Evolutionary conservation across 2,113 vertebrate species (phyloP).

Genomic region (Gavialis gangeticus): DNA sequence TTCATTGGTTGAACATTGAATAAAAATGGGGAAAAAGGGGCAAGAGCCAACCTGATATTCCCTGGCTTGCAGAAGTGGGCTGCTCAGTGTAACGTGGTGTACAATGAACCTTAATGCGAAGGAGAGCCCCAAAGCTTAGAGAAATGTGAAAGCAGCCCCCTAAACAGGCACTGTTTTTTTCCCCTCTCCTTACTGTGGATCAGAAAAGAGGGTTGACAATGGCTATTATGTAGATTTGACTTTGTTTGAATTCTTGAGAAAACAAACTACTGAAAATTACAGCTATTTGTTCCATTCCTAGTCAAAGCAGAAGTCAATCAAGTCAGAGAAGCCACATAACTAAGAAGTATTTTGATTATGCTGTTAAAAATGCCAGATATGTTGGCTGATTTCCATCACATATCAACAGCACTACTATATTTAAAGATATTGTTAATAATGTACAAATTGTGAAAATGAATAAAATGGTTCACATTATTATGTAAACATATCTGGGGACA

Average conservation of each 20-base stretch:
- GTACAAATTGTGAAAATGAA: accelerated
- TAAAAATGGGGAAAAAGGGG: not conserved
- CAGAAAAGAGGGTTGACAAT: not conserved
- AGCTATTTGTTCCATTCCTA: not conserved
- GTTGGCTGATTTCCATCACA: not conserved
- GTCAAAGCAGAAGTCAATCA: not conserved
- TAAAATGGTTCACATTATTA: not conserved
- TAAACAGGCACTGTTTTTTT: not conserved
- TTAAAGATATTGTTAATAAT: not conserved
- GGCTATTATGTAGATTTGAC: not conserved
- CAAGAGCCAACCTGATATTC: not conserved
- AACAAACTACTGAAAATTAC: not conserved
- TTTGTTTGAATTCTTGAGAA: not conserved
- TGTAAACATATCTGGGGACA: conserved; percentile 18
- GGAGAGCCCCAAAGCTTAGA: accelerated
- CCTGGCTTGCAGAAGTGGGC: not conserved
- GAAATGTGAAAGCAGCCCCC: not conserved
- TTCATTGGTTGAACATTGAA: not conserved
- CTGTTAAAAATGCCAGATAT: not conserved
- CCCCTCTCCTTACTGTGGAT: not conserved
- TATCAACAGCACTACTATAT: not conserved
- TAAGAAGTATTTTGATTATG: not conserved
- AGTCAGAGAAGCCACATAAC: not conserved
- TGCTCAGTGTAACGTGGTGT: not conserved
- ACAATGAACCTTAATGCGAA: not conserved